These are phyloP conservation scores for Anabas testudineus DNA, from an alignment of 2,797 vertebrate species.

Conservation along the genomic window DNA sequence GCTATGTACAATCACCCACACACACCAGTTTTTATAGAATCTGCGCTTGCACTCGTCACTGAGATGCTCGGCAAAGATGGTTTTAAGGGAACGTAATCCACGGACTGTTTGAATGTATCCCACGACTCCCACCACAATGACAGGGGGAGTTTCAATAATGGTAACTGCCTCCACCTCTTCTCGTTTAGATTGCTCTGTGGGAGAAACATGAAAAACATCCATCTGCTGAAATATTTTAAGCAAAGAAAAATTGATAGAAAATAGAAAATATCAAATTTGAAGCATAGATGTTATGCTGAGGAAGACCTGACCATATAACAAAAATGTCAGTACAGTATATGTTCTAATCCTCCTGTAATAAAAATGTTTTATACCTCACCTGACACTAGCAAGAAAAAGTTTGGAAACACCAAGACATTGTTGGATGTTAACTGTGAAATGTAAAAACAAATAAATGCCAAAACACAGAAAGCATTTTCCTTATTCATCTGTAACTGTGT, in stretches of 20 bases:
- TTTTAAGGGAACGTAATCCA: conserved; percentile 91
- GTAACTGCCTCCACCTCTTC: conserved; percentile 95
- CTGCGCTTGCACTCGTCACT: conserved; percentile 93
- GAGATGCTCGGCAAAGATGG: conserved; percentile 93
- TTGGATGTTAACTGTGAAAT: too few relatives aligned
- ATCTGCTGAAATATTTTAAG: background rate
- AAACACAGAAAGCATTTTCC: too few relatives aligned
- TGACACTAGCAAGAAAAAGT: too few relatives aligned
- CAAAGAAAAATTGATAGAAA: background rate
- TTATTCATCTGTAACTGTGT: too few relatives aligned
- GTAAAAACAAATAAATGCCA: too few relatives aligned
- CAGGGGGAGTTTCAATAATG: conserved; percentile 91
- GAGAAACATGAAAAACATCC: background rate
- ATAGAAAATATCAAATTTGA: background rate
- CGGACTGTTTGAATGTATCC: conserved; percentile 90
- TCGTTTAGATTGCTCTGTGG: conserved; percentile 89
- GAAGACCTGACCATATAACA: background rate
- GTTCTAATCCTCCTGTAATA: too few relatives aligned
- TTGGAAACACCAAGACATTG: too few relatives aligned
- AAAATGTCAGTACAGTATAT: background rate
- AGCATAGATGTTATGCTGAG: background rate
- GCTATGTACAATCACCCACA: background rate
- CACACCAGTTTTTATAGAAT: conserved; percentile 96
- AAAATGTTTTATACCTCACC: too few relatives aligned
- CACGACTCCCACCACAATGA: conserved; percentile 92